phyloP scores from a whole-genome alignment of 2,888 invertebrate species.

The Helleia helle region DNA sequence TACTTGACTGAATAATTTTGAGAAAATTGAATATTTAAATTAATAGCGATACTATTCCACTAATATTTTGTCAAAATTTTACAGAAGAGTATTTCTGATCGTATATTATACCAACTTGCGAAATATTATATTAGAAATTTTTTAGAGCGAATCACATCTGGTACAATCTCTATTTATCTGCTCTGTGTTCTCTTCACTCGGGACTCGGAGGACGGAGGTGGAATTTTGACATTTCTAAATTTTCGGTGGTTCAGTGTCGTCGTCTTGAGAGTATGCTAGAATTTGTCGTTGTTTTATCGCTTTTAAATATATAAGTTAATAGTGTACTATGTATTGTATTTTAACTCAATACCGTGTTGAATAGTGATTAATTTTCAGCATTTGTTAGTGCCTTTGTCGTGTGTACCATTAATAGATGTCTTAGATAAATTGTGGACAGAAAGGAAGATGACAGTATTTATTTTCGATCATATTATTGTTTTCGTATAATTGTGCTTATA shows the following conservation, averaged over 20 bases:
- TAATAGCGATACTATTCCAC: no score
- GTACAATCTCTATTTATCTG: not conserved
- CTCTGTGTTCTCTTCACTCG: not conserved
- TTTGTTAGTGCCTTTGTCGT: conserved; percentile 35
- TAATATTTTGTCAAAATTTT: no score
- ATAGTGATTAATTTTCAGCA: conserved; percentile 30
- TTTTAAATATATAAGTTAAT: conserved; percentile 30
- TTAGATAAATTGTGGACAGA: conserved; percentile 42
- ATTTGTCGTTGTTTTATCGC: conserved; percentile 42
- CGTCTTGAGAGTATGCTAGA: conserved; percentile 40
- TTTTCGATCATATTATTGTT: conserved; percentile 48
- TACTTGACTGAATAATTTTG: no score
- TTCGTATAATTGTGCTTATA: conserved; percentile 49
- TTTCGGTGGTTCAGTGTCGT: conserved; percentile 42
- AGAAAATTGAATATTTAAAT: no score
- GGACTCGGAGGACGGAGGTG: conserved; percentile 14
- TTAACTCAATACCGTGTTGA: conserved; percentile 35
- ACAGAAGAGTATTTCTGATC: not conserved
- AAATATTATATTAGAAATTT: no score
- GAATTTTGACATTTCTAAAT: conserved; percentile 31
- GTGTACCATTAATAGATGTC: conserved; percentile 43
- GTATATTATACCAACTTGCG: not conserved
- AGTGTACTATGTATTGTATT: conserved; percentile 36
- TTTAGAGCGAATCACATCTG: not conserved
- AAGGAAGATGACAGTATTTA: conserved; percentile 59